Conservation (phyloP, 2,113 vertebrate species). For the Cephalopterus ornatus region DNA sequence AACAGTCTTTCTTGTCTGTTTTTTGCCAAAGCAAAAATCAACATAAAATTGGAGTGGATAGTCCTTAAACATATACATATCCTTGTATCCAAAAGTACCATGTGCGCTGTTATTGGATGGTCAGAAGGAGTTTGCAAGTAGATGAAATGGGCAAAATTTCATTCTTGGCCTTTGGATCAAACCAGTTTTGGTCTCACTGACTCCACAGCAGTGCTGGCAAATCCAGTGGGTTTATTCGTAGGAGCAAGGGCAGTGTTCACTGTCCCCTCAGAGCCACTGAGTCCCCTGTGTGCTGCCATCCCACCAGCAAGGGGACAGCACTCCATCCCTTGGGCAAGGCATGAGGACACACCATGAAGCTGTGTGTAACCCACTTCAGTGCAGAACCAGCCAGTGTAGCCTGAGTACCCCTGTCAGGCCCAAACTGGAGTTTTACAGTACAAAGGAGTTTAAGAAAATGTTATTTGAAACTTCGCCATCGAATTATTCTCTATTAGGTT, state of each 20-base stretch:
- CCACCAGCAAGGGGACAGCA: not conserved
- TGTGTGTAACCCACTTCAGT: not conserved
- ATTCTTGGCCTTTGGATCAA: not conserved
- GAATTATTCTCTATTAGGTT: not conserved
- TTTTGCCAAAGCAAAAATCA: not conserved
- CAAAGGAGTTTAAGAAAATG: not conserved
- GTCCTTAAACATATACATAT: not conserved
- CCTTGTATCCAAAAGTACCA: not conserved
- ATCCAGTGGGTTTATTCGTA: not conserved
- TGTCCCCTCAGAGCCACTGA: not conserved
- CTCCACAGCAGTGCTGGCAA: not conserved
- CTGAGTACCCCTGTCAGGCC: not conserved
- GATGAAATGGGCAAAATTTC: not conserved
- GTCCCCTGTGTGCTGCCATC: not conserved
- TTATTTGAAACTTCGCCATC: not conserved
- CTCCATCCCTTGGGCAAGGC: not conserved
- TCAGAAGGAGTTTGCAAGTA: not conserved
- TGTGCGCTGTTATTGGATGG: accelerated
- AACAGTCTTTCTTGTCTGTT: not conserved
- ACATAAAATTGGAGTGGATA: not conserved
- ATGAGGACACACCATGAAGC: not conserved
- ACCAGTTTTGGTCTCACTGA: not conserved
- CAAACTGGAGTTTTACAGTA: not conserved
- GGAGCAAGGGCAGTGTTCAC: not conserved
- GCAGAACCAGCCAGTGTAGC: not conserved